These are phyloP conservation scores for Naja naja DNA, from an alignment of 2,113 vertebrate genomes.

Conservation along the genomic window DNA sequence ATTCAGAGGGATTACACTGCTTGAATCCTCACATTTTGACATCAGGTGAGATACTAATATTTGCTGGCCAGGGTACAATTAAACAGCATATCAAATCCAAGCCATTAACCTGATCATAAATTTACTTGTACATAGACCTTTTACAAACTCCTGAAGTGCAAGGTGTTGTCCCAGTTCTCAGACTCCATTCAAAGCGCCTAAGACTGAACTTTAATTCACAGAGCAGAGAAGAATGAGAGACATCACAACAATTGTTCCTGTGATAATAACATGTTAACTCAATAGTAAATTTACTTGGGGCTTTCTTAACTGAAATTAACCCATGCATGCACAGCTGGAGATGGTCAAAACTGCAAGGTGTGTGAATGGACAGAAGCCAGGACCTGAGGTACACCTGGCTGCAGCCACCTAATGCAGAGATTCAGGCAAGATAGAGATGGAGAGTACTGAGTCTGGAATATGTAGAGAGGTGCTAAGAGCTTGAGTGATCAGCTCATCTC, in stretches of 20 bases:
- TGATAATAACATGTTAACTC: neutral
- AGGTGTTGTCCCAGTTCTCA: constrained; percentile 16
- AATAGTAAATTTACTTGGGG: neutral
- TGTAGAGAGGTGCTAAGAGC: neutral
- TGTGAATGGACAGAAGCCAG: neutral
- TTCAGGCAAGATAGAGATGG: neutral
- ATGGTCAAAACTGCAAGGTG: neutral
- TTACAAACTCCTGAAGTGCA: constrained; percentile 49
- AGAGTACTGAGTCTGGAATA: neutral
- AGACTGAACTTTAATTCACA: neutral
- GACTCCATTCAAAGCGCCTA: neutral
- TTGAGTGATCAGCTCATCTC: neutral
- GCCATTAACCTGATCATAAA: constrained; percentile 70
- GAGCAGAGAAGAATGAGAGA: neutral
- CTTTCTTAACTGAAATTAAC: neutral
- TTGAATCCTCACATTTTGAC: constrained; percentile 55
- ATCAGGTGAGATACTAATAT: constrained; percentile 62
- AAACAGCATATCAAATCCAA: constrained; percentile 61
- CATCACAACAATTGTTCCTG: neutral
- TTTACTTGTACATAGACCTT: constrained; percentile 60
- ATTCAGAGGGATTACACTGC: constrained; percentile 61
- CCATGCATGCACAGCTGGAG: neutral
- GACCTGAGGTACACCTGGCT: neutral
- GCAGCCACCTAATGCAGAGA: neutral
- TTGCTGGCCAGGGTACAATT: constrained; percentile 69